phyloP scores from a whole-genome alignment of 2,797 vertebrate species.

The Microcaecilia unicolor region DNA sequence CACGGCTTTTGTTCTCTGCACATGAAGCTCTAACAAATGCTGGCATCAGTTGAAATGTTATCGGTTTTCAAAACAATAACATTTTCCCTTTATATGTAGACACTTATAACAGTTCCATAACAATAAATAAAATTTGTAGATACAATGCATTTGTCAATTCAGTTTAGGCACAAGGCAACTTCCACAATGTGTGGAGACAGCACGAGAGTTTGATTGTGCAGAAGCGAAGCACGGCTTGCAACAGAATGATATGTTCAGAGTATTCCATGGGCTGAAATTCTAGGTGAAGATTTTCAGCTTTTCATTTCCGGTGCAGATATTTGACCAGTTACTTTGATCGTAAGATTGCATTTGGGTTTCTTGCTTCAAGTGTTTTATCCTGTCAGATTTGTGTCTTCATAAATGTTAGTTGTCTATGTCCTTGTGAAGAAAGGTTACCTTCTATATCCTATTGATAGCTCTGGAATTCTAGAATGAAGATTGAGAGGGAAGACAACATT shows the following conservation, averaged over 20 bases:
- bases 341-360: slow-evolving; percentile 70
- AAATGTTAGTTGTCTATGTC: slow-evolving; percentile 79
- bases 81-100: slow-evolving; percentile 93
- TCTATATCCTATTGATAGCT: slow-evolving; percentile 74
- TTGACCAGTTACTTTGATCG: slow-evolving; percentile 70
- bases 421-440: slow-evolving; percentile 80
- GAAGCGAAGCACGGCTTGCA: slow-evolving; percentile 81
- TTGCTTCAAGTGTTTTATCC: slow-evolving; percentile 84
- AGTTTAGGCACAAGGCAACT: slow-evolving; percentile 98
- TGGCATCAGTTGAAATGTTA: slow-evolving; percentile 77
- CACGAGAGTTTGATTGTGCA: slow-evolving; percentile 95
- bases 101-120: slow-evolving; percentile 86
- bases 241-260: slow-evolving; percentile 76
- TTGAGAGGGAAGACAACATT: too few relatives aligned
- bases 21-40: slow-evolving; percentile 63
- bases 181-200: slow-evolving; percentile 81
- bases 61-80: slow-evolving; percentile 71
- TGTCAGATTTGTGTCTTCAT: slow-evolving; percentile 79
- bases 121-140: slow-evolving; percentile 98
- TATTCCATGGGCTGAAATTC: slow-evolving; percentile 62
- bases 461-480: slow-evolving; percentile 58
- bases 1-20: slow-evolving; percentile 66
- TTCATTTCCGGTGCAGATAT: slow-evolving; percentile 65
- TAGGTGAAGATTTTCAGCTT: slow-evolving; percentile 37
- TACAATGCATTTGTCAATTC: slow-evolving; percentile 99